Base-by-base conservation (phyloP, 2,797 vertebrate species). In the Pteropus rufus region DNA sequence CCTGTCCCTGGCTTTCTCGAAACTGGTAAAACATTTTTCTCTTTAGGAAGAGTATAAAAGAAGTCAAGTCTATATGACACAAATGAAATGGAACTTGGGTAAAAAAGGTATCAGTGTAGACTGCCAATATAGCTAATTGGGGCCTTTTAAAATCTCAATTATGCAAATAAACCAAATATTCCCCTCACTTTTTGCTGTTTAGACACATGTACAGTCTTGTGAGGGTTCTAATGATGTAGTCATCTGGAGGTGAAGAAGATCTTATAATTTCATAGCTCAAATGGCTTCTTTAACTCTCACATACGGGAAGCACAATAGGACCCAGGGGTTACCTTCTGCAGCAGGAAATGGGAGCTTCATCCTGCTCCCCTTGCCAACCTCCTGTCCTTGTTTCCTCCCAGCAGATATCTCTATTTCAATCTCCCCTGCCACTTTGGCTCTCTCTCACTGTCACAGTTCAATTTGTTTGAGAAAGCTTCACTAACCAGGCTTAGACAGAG, bases 311-410 rank as follows among this genome's bases (percentile, higher is more conserved):
- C 31, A 77, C 49, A 80, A 72, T 92, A 54, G 65, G 64, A 89
- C n/a, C 64, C 87, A 92, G 97, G 96, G 92, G 96, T 96, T 94
- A 94, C 95, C 88, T 96, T 85, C 85, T 91, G 88, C 21, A 79
- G 85, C 81, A 95, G 97, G 97, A 97, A 98, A 97, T 95, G 95
- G 90, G 92, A 97, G 75, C 92, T 97, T 97, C 97, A 96, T 97
- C 93, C 96, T 96, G 96, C 84, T 96, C 11, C 52, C 75, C 26
- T 58, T 97, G 95, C 95, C 96, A 97, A 93, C 72, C 96, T 96
- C 93, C 94, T 90, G 95, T 97, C 79, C 77, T 36, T 15, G 39
- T 97, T 97, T 97, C 97, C 96, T 97, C 77, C 58, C 29, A 52
- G 81, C 73, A 95, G 72, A 83, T 92, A 98, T 94, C 97, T 79